Evolutionary conservation across 2,797 vertebrate species (phyloP), one percentile per base, ranked within the genome.

Genomic region (Triplophysa yarkandensis): DNA sequence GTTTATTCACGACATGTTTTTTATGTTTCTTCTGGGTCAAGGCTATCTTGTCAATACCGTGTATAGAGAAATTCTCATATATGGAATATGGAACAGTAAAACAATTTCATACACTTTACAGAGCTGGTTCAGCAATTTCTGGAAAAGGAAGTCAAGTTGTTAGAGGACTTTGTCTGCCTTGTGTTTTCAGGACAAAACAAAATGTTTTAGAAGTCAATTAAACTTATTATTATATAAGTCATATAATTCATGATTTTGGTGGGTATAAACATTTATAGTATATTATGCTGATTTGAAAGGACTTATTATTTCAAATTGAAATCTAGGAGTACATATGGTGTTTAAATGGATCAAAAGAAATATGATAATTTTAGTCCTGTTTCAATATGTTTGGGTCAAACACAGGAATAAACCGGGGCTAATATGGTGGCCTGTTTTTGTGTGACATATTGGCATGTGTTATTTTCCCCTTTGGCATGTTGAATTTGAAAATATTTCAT

Each of bases 381-480:
- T 54, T 63, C 58, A 44, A 54, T 68, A 11, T 57, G 39, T 54
- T 64, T 41, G 4, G 48, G 58, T 41, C 19, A 25, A 83, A 86
- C 82, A 71, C 30, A n/a, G 11, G 34, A 68, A 76, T 88, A 83
- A 88, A 86, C 81, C 62, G 32, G 62, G 55, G 46, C 10, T n/a
- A 76, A 80, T 68, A 80, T 65, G 44, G 39, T 39, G 36, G 16
- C 61, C 39, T 70, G 66, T 19, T 70, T n/a, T 66, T 71, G 74
- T 84, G 71, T 14, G 32, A 23, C 6, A 16, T 68, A 54, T 79
- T 48, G 67, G n/a, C 74, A 76, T 58, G 82, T 81, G 67, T 44
- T 66, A 55, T 73, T 46, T 28, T 55, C 10, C 3, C 44, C 34
- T 62, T 19, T 48, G 60, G 64, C 67, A 57, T 60, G 57, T 8